phyloP scores from a whole-genome alignment of 2,113 vertebrate species.

The Ictalurus punctatus region DNA sequence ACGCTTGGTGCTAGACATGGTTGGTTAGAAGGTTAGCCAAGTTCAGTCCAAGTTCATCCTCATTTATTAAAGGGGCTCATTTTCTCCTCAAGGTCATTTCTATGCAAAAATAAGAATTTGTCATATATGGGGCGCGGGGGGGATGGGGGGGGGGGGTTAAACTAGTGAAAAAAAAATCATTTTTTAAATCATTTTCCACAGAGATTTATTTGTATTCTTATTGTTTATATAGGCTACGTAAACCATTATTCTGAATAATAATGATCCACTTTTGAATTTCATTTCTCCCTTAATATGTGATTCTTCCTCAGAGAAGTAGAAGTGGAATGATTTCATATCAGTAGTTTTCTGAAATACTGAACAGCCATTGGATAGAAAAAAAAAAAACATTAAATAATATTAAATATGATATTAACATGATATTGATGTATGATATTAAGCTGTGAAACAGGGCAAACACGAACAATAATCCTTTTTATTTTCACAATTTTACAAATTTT shows the following conservation, averaged over 20 bases:
- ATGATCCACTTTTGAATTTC: not conserved
- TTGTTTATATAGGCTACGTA: not conserved
- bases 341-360: not conserved
- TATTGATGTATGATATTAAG: too few relatives aligned
- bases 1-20: not conserved
- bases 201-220: not conserved
- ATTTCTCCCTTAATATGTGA: not conserved
- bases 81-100: not conserved
- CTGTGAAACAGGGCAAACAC: too few relatives aligned
- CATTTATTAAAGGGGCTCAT: not conserved
- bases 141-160: not conserved
- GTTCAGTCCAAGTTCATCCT: constrained; percentile 43
- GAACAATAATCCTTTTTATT: too few relatives aligned
- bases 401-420: not conserved
- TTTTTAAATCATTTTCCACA: not conserved
- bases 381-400: not conserved
- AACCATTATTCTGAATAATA: not conserved
- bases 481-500: too few relatives aligned
- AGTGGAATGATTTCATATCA: not conserved
- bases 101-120: not conserved
- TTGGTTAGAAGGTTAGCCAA: constrained; percentile 27
- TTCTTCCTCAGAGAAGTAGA: not conserved
- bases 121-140: not conserved
- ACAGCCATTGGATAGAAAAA: not conserved
- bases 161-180: not conserved